Evolutionary conservation across 2,113 vertebrate genomes (phyloP), one percentile per base, ranked within the genome.

Genomic region (Nymphicus hollandicus): DNA sequence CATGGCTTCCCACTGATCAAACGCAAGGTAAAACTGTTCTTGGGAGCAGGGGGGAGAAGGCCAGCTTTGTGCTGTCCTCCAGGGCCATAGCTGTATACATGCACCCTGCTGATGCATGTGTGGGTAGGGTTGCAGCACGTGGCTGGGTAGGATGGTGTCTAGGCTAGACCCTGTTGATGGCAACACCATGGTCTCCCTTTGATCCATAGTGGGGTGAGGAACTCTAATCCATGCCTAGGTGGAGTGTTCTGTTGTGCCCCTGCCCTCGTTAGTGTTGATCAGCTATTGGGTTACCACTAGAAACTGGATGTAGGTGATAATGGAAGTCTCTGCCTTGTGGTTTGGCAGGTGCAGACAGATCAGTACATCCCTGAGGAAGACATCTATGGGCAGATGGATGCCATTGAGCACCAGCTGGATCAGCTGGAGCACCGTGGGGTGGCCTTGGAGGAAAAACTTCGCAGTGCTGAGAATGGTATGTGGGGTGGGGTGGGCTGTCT

Each of bases 1-100:
- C 98, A 99, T 0, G 99, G 99, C 55, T 99, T 99, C 89, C 99
- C 99, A 0, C 98, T 99, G 84, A 99, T 99, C 96, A 99, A 99
- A 94, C 99, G 99, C 95, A 99, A 99, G 99, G 99, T 99, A 91
- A 85, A 24, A 24, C 52, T 29, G 29, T 50, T 8, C 8, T 77
- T 0, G 3, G 81, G 31, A 76, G 25, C 35, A 22, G 13, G 8
- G 47, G n/a, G 12, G 14, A 14, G 44, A 87, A 80, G 83, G 15
- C 25, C 5, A 4, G 19, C 65, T 71, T 50, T 64, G 22, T 64
- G 3, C 31, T 72, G 0, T 52, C 24, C 31, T 15, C 15, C 60
- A 13, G 61, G 56, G 46, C 39, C 22, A 2, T 18, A 47, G 46
- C 37, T 84, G 41, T 66, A 2, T 44, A 16, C 5, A 0, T 12